Percentiles rank a stretch among this genome's conserved stretches.
These are phyloP conservation scores for Himalopsyche anomala DNA, from an alignment of 2,888 invertebrate genomes.

Conservation along the genomic window DNA sequence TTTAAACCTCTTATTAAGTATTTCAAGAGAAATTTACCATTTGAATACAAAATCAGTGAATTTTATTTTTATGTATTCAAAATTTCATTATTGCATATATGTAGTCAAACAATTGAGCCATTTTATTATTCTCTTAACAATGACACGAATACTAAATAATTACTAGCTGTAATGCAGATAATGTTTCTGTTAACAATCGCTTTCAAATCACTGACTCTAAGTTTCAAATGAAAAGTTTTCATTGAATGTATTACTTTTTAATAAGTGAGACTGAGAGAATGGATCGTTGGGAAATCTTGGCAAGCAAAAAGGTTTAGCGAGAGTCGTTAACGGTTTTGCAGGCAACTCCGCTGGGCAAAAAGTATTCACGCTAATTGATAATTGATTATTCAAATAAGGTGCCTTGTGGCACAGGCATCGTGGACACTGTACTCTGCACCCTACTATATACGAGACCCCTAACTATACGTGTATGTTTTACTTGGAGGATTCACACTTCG, in stretches of 20 bases:
- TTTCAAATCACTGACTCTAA: neutral
- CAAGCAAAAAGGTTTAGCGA: slow-evolving; percentile 28
- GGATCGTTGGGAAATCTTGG: slow-evolving; percentile 25
- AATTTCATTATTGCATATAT: too few relatives aligned
- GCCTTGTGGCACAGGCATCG: slow-evolving; percentile 9
- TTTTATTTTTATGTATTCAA: too few relatives aligned
- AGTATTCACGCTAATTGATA: slow-evolving; percentile 51
- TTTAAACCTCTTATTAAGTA: too few relatives aligned
- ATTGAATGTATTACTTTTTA: slow-evolving; percentile 23
- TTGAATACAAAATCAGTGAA: too few relatives aligned
- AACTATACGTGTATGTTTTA: neutral
- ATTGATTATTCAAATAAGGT: slow-evolving; percentile 55
- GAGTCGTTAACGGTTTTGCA: slow-evolving; percentile 51
- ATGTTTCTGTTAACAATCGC: neutral
- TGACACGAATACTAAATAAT: too few relatives aligned
- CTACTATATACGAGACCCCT: slow-evolving; percentile 17
- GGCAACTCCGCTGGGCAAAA: slow-evolving; percentile 44
- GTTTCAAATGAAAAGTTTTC: neutral
- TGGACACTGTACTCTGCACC: neutral
- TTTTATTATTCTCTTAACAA: too few relatives aligned
- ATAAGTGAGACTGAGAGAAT: slow-evolving; percentile 19
- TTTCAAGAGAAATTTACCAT: too few relatives aligned
- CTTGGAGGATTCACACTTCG: neutral
- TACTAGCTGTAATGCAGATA: too few relatives aligned
- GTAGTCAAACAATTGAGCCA: too few relatives aligned